These are phyloP conservation scores for Ormyrus rosae DNA, from an alignment of 2,888 invertebrate genomes.

Conservation along the genomic window DNA sequence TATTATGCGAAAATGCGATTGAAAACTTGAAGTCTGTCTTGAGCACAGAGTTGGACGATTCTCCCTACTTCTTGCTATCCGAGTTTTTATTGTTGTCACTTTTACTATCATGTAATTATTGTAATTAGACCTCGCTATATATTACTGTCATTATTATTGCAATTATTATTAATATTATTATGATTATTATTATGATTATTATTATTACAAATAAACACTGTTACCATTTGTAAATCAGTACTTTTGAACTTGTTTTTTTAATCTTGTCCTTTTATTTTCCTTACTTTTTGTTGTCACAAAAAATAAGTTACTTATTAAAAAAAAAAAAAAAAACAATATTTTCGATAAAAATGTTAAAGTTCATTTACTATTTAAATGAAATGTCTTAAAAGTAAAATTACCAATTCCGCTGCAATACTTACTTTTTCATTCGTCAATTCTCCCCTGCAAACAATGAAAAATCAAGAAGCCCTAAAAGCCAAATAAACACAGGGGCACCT, in stretches of 20 bases:
- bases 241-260: slow-evolving; percentile 9
- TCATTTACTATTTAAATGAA: too few species aligned
- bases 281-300: background rate
- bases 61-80: slow-evolving; percentile 67
- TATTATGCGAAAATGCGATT: slow-evolving; percentile 50
- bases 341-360: too few species aligned
- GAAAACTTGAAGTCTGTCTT: background rate
- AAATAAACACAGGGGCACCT: too few species aligned
- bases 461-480: too few species aligned
- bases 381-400: too few species aligned
- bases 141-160: slow-evolving; percentile 63
- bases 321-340: slow-evolving; percentile 16
- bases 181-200: slow-evolving; percentile 61
- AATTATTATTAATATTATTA: slow-evolving; percentile 64
- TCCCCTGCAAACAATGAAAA: too few species aligned
- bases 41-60: slow-evolving; percentile 48
- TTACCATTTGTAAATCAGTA: slow-evolving; percentile 72
- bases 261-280: background rate
- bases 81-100: slow-evolving; percentile 74
- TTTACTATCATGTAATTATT: slow-evolving; percentile 75
- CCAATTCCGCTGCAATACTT: too few species aligned
- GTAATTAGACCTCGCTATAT: slow-evolving; percentile 74
- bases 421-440: too few species aligned
- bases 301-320: background rate
- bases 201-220: slow-evolving; percentile 74